Conservation (phyloP, 2,797 vertebrate genomes). For the Tenualosa thibaudeaui region DNA sequence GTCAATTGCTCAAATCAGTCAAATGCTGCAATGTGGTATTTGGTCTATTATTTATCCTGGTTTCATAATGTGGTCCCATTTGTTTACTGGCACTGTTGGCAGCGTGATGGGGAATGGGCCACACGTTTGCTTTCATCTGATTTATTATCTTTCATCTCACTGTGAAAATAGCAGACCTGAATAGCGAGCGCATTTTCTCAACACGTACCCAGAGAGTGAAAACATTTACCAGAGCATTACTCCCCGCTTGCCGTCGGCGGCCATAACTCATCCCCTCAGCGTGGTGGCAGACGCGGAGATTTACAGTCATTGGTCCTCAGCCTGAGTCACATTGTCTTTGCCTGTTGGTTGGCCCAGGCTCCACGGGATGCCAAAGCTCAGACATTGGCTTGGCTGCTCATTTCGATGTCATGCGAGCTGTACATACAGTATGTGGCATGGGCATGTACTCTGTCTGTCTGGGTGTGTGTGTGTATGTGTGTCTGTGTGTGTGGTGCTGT, state of each 20-base stretch:
- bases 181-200: slow-evolving; percentile 28
- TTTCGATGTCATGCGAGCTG: background rate
- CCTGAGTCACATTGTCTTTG: slow-evolving; percentile 47
- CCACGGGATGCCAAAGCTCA: slow-evolving; percentile 31
- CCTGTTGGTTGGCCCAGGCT: slow-evolving; percentile 36
- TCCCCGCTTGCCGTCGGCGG: background rate
- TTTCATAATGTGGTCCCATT: background rate
- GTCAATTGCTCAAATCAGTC: background rate
- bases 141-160: slow-evolving; percentile 31
- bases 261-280: slow-evolving; percentile 41
- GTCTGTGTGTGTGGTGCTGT: slow-evolving; percentile 26
- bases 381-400: background rate
- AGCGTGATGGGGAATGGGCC: background rate
- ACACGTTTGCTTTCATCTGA: slow-evolving; percentile 48
- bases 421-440: slow-evolving; percentile 1
- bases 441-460: slow-evolving; percentile 14
- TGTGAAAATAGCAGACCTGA: slow-evolving; percentile 42
- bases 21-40: background rate
- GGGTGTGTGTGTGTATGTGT: slow-evolving; percentile 43
- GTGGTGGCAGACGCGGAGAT: slow-evolving; percentile 44
- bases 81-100: background rate
- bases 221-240: slow-evolving; percentile 5
- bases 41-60: background rate
- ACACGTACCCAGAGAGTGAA: slow-evolving; percentile 3
- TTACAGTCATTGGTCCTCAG: slow-evolving; percentile 48